A percentile compares a stretch with the other conserved stretches of the same genome.
These are phyloP conservation scores for Holothuria leucospilota DNA, from an alignment of 53 echinoderm and acorn worm species.

Conservation along the genomic window DNA sequence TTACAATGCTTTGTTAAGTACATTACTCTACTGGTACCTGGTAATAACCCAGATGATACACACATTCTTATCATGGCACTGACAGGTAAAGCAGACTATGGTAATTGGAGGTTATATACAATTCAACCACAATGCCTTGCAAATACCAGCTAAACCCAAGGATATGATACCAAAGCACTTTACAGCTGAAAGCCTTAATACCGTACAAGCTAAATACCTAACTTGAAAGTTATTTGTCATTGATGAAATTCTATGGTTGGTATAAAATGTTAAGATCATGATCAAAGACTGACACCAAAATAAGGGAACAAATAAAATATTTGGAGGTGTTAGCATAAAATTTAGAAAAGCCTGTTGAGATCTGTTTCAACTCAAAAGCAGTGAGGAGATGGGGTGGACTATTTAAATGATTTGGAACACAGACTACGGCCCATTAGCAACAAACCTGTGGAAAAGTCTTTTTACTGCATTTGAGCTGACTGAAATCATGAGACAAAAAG, in stretches of 20 bases:
- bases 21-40: conserved; percentile 24
- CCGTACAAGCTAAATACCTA: conserved; percentile 5
- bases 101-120: conserved; percentile 53
- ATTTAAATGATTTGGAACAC: conserved; percentile 21
- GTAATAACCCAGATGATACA: conserved; percentile 53
- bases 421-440: conserved; percentile 45
- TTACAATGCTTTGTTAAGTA: conserved; percentile 47
- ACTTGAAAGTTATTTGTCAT: conserved; percentile 43
- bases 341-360: conserved; percentile 67
- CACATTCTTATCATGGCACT: conserved; percentile 53
- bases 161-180: conserved; percentile 46
- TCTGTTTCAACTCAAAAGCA: conserved; percentile 63
- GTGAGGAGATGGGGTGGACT: conserved; percentile 61
- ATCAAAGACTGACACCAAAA: conserved; percentile 61
- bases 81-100: conserved; percentile 67
- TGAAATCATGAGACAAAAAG: conserved; percentile 71
- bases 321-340: conserved; percentile 67
- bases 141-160: conserved; percentile 56
- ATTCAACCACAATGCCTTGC: conserved; percentile 53
- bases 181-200: neutral
- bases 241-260: conserved; percentile 65
- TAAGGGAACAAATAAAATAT: conserved; percentile 32
- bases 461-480: conserved; percentile 57
- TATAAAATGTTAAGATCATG: conserved; percentile 36
- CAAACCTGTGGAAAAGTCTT: conserved; percentile 61